Evolutionary conservation across 1,140 invertebrate genomes (phyloP), one percentile per base, ranked within the genome.

Genomic region (Hesperophylax magnus): DNA sequence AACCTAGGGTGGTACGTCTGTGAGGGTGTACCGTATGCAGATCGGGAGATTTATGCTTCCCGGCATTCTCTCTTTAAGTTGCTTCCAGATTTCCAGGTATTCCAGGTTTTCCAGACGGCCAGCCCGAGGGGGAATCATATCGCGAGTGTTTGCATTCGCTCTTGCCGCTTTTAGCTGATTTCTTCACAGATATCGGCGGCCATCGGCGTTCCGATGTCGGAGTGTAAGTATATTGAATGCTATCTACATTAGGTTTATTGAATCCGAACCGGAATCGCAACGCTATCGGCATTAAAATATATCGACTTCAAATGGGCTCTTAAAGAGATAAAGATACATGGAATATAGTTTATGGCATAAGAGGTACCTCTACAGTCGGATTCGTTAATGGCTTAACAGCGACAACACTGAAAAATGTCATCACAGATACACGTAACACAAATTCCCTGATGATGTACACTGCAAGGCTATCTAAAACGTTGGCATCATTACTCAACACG

Each of bases 111-210:
- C 63, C 6, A 65, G 61, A 14, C 63, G 17, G 31, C 67, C n/a
- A 17, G 20, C 34, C 67, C 67, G 39, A n/a, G 39, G 67, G 67
- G 67, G 34, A n/a, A 34, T 24, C 67, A 47, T 52, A 71, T 71
- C n/a, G 67, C 67, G 31, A 71, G n/a, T 71, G 39, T 71, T 71
- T 71, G 67, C 67, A 53, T 24, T 71, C 39, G 39, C 9, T 69
- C 47, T 39, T 20, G 31, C 39, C n/a, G 67, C 67, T 71, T 71
- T 71, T 71, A 71, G 39, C 67, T 71, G 67, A 71, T 71, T 71
- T 71, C 67, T 71, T 52, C 34, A 8, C 31, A 18, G 67, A 71
- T 71, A 52, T 11, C 67, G 3, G 39, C 31, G 18, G n/a, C 34
- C 24, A 71, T 14, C 34, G 20, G 15, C 7, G n/a, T n/a, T 69